Evolutionary conservation across 2,888 invertebrate species (phyloP).

Genomic region (Salpingus planirostris): DNA sequence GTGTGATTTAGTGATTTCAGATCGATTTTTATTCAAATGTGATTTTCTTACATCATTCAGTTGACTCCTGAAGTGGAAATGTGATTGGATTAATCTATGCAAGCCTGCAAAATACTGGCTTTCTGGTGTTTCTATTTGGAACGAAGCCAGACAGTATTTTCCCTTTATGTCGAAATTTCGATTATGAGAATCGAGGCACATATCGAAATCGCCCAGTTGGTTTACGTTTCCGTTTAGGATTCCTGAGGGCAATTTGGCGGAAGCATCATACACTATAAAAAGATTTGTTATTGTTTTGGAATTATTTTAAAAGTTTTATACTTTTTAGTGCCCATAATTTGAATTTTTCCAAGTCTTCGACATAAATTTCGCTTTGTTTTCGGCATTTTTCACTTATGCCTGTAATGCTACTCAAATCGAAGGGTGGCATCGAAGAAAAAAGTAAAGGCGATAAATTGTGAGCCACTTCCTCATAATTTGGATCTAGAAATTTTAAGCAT

Average conservation of each 20-base stretch:
- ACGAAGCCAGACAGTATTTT: constrained; percentile 56
- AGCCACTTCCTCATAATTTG: constrained; percentile 15
- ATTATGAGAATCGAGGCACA: constrained; percentile 31
- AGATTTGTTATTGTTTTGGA: constrained; percentile 1
- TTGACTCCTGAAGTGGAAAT: constrained; percentile 55
- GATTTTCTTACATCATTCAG: constrained; percentile 60
- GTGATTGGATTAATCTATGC: constrained; percentile 50
- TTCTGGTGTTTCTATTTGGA: constrained; percentile 43
- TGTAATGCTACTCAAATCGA: constrained; percentile 30
- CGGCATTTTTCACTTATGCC: constrained; percentile 33
- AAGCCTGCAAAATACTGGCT: constrained; percentile 45
- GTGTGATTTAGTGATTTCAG: too few species aligned
- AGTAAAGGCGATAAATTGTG: constrained; percentile 27
- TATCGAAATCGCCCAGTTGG: constrained; percentile 40
- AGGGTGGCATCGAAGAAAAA: constrained; percentile 31
- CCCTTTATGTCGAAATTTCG: constrained; percentile 45
- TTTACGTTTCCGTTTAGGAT: constrained; percentile 39
- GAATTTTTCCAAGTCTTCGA: constrained; percentile 32
- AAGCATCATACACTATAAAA: constrained; percentile 41
- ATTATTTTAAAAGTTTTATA: constrained; percentile 12
- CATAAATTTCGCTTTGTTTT: constrained; percentile 30
- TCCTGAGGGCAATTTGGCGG: constrained; percentile 39
- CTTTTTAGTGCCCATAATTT: constrained; percentile 40
- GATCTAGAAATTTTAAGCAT: constrained; percentile 3
- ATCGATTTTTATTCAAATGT: too few species aligned